phyloP scores from a whole-genome alignment of 2,113 vertebrate species.

The Archocentrus centrarchus region DNA sequence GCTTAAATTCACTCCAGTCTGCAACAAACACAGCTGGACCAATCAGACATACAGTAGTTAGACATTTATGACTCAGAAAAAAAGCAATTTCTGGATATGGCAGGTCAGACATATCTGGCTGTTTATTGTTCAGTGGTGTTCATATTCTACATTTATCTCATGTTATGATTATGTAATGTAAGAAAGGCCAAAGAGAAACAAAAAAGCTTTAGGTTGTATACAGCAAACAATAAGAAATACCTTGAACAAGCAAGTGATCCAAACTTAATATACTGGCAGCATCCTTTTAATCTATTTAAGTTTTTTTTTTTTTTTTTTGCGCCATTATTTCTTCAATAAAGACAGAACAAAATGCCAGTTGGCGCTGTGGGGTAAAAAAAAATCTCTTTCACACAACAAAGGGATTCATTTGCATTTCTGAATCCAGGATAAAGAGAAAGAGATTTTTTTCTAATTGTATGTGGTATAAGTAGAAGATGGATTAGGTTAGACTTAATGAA shows the following conservation, averaged over 20 bases:
- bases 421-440: not conserved
- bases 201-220: too few species aligned
- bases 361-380: not conserved
- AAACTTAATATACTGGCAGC: not conserved
- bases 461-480: not conserved
- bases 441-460: not conserved
- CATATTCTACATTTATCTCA: too few species aligned
- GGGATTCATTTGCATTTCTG: not conserved
- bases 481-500: not conserved
- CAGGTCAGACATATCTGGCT: not conserved
- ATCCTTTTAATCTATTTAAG: not conserved
- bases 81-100: not conserved
- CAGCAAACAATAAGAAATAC: too few species aligned
- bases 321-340: not conserved
- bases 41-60: not conserved
- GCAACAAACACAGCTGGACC: not conserved
- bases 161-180: not conserved
- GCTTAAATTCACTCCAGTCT: constrained; percentile 34
- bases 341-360: not conserved
- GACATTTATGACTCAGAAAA: constrained; percentile 4
- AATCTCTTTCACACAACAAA: not conserved
- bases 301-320: not conserved
- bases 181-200: too few species aligned
- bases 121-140: too few species aligned
- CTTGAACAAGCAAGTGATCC: not conserved